Base-by-base conservation (phyloP, 2,888 invertebrate species). In the Onthophagus sagittarius region DNA sequence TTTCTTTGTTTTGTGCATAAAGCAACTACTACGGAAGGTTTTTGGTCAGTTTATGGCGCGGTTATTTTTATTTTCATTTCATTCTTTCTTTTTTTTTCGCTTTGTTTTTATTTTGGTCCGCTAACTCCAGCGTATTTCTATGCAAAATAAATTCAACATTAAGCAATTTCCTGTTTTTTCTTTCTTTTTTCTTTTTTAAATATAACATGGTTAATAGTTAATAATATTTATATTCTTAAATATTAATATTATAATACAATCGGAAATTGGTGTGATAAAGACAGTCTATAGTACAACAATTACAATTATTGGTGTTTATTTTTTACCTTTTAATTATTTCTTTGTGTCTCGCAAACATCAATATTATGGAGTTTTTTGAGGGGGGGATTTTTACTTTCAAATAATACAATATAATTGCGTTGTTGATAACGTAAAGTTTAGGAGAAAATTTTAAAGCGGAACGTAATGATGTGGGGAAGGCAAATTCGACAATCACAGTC, bases 401-500 rank as follows among this genome's bases (percentile, higher is more conserved):
- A 23, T 23, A 23, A 23, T 23, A 23, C 23, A 23, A 23, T 23
- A n/a, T 23, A 23, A 1, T 2, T 23, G 23, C 23, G 23, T 23
- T 23, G 23, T 23, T 23, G n/a, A n/a, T 23, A 23, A 23, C 23
- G 23, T 23, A 67, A 15, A 67, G 31, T n/a, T 15, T 63, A 73
- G 64, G 65, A 71, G 71, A 72, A 23, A 67, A n/a, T 31, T 73
- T 72, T 70, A 75, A 77, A 75, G 74, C 81, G 81, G 80, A 81
- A 81, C 79, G 78, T 81, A 79, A 72, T 73, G 80, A 81, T 81
- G 78, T 80, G 82, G 84, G 84, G 83, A 86, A 86, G 86, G 86
- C 86, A 86, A 85, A 85, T 86, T 84, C 85, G 83, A 84, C 84
- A 84, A 86, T 86, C 86, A 86, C 86, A 86, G 86, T 85, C 86